Conservation (phyloP, 2,797 vertebrate species). For the Eulemur mongoz region DNA sequence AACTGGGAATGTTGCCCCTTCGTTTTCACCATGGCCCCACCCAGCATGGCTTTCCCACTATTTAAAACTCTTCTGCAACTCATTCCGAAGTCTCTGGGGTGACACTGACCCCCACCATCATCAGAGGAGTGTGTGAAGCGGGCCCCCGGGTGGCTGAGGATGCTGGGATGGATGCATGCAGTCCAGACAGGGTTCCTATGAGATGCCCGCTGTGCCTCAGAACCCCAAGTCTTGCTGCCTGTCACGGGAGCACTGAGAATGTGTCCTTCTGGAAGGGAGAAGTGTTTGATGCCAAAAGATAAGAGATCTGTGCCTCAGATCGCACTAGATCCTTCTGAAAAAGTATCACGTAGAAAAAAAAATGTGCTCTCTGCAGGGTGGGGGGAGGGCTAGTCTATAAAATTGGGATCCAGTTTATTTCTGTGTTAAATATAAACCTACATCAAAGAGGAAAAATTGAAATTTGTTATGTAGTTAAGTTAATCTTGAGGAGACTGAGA, state of each 20-base stretch:
- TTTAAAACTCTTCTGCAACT: neutral
- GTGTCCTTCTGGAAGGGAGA: neutral
- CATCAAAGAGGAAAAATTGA: neutral
- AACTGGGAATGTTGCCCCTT: neutral
- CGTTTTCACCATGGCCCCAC: neutral
- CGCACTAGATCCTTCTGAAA: neutral
- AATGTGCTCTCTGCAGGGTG: neutral
- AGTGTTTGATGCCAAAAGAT: neutral
- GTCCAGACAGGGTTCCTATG: neutral
- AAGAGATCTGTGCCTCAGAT: neutral
- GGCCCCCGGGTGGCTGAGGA: neutral
- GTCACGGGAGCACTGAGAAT: neutral
- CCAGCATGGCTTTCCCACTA: neutral
- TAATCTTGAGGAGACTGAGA: neutral
- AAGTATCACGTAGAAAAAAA: neutral
- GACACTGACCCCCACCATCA: neutral
- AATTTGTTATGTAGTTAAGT: neutral
- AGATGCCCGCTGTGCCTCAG: neutral
- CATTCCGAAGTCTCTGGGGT: neutral
- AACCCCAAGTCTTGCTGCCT: neutral
- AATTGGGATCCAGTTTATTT: slow-evolving; percentile 8
- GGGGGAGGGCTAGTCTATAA: neutral
- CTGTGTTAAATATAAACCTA: neutral
- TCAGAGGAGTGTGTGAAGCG: neutral
- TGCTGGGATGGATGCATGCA: neutral